phyloP scores from a whole-genome alignment of 1,140 invertebrate genomes.

The Drosophila mayri region DNA sequence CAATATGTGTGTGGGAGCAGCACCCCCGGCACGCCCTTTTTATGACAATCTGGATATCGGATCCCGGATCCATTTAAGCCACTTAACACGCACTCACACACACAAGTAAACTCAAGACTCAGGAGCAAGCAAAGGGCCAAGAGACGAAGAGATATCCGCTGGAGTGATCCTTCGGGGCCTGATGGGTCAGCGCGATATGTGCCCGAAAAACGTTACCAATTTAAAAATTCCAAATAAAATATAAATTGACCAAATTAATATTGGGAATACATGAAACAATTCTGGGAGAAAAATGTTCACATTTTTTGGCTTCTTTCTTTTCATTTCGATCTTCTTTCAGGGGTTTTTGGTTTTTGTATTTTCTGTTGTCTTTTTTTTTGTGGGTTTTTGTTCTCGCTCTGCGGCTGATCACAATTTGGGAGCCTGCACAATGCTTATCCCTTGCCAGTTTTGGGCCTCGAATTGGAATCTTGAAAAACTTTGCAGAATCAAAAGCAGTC shows the following conservation, averaged over 20 bases:
- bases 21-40: constrained; percentile 17
- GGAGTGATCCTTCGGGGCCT: constrained; percentile 47
- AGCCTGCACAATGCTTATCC: constrained; percentile 39
- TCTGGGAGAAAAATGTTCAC: constrained; percentile 83
- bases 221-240: constrained; percentile 85
- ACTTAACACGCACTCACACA: constrained; percentile 62
- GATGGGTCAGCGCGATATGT: constrained; percentile 77
- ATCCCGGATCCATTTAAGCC: constrained; percentile 71
- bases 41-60: constrained; percentile 58
- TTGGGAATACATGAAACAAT: constrained; percentile 82
- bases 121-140: background rate
- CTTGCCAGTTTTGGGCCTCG: constrained; percentile 23
- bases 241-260: constrained; percentile 85
- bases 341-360: constrained; percentile 13
- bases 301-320: constrained; percentile 61
- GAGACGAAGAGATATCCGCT: constrained; percentile 32
- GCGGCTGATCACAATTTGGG: constrained; percentile 42
- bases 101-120: background rate
- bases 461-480: constrained; percentile 39
- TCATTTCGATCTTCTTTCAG: constrained; percentile 25
- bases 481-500: constrained; percentile 37
- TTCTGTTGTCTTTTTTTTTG: background rate
- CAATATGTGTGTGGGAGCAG: constrained; percentile 33
- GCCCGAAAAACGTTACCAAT: constrained; percentile 79
- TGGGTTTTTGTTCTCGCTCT: background rate